phyloP scores from a whole-genome alignment of 2,888 invertebrate species.

The Hedychridium roseum region DNA sequence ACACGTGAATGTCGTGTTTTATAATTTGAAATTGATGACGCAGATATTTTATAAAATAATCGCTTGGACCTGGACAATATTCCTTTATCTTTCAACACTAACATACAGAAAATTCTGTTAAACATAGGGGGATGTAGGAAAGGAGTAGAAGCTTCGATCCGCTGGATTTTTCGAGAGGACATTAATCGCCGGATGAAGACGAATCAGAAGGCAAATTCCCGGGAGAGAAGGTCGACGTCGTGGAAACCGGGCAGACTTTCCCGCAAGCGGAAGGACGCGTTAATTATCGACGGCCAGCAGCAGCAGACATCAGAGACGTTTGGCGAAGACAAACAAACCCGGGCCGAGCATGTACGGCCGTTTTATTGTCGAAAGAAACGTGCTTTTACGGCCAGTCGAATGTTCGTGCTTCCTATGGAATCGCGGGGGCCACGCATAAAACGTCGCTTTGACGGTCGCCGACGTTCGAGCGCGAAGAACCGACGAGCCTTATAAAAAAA shows the following conservation, averaged over 20 bases:
- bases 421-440: slow-evolving; percentile 15
- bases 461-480: slow-evolving; percentile 15
- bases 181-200: no score
- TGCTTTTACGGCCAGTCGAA: slow-evolving; percentile 48
- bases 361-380: slow-evolving; percentile 55
- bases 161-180: no score
- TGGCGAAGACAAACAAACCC: slow-evolving; percentile 50
- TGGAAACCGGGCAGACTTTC: slow-evolving; percentile 51
- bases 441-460: slow-evolving; percentile 42
- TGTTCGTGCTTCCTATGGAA: slow-evolving; percentile 35
- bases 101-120: no score
- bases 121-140: no score
- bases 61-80: no score
- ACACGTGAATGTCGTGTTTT: no score
- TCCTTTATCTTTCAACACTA: no score
- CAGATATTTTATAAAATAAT: no score
- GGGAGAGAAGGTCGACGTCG: slow-evolving; percentile 48
- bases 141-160: no score
- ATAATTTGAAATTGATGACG: no score
- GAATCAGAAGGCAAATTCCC: no score
- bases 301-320: slow-evolving; percentile 45
- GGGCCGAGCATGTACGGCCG: slow-evolving; percentile 36
- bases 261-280: slow-evolving; percentile 39
- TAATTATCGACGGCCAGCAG: slow-evolving; percentile 17
- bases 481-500: no score